Percentiles rank a stretch among this genome's conserved stretches.
Conservation (phyloP, 2,797 vertebrate species). For the Clamator glandarius region DNA sequence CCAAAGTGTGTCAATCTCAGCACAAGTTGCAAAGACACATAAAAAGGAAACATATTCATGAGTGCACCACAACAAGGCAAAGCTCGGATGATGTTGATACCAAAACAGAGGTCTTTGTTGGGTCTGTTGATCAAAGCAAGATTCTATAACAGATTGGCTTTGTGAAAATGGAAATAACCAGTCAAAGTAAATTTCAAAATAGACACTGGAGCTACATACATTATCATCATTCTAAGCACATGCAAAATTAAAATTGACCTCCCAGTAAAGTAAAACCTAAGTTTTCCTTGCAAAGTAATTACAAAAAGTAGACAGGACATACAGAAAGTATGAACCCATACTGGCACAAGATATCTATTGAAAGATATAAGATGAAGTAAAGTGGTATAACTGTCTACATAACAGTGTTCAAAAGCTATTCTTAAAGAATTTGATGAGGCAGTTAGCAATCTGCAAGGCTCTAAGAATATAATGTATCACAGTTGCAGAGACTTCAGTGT, state of each 20-base stretch:
- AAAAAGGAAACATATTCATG: slow-evolving; percentile 71
- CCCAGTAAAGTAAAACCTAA: slow-evolving; percentile 21
- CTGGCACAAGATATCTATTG: slow-evolving; percentile 59
- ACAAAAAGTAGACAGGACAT: slow-evolving; percentile 31
- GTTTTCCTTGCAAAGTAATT: slow-evolving; percentile 20
- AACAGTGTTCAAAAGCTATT: slow-evolving; percentile 56
- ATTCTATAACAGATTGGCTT: slow-evolving; percentile 71
- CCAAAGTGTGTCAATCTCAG: slow-evolving; percentile 70
- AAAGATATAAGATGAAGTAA: slow-evolving; percentile 47
- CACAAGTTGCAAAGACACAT: slow-evolving; percentile 71
- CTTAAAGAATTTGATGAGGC: slow-evolving; percentile 60
- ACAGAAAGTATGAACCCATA: slow-evolving; percentile 16
- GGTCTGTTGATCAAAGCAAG: slow-evolving; percentile 71
- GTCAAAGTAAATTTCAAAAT: slow-evolving; percentile 71
- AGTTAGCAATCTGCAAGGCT: slow-evolving; percentile 64
- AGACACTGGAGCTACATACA: slow-evolving; percentile 60
- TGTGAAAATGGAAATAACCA: slow-evolving; percentile 74
- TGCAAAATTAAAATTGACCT: slow-evolving; percentile 64
- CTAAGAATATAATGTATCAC: slow-evolving; percentile 58
- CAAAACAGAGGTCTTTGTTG: slow-evolving; percentile 71
- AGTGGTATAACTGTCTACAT: slow-evolving; percentile 55
- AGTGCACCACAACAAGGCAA: slow-evolving; percentile 71
- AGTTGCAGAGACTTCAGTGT: slow-evolving; percentile 60
- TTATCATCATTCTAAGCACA: slow-evolving; percentile 50
- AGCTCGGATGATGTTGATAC: slow-evolving; percentile 70